A percentile compares a stretch with the other conserved stretches of the same genome.
These are phyloP conservation scores for Lytechinus pictus DNA, from an alignment of 35 echinoderm and acorn worm genomes.

Conservation along the genomic window DNA sequence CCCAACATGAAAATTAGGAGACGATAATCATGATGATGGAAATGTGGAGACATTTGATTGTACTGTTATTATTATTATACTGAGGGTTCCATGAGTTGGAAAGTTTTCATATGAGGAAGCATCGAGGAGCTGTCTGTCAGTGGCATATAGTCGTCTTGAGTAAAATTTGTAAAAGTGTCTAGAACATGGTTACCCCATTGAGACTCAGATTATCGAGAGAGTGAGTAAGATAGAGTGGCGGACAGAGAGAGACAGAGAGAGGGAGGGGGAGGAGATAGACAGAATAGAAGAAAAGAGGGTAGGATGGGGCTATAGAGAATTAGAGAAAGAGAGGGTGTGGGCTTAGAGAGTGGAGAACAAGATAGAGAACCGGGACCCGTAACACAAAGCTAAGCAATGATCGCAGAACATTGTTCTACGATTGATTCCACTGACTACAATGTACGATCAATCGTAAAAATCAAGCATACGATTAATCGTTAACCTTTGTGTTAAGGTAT, in stretches of 20 bases:
- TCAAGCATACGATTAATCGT: too few species aligned
- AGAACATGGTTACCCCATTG: not conserved
- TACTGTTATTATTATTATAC: not conserved
- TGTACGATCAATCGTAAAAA: too few species aligned
- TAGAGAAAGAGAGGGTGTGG: too few species aligned
- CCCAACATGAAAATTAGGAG: not conserved
- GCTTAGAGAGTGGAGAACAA: too few species aligned
- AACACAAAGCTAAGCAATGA: too few species aligned
- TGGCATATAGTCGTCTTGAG: not conserved
- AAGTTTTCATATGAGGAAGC: not conserved
- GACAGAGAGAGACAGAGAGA: not conserved
- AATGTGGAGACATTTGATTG: not conserved
- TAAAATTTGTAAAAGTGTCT: not conserved
- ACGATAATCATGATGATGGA: not conserved
- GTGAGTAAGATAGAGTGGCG: not conserved
- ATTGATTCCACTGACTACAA: too few species aligned
- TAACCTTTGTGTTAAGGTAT: too few species aligned
- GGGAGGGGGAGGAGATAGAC: not conserved
- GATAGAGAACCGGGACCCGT: too few species aligned
- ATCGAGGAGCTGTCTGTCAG: not conserved
- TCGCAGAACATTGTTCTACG: too few species aligned
- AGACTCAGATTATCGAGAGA: not conserved
- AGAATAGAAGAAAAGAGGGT: not conserved
- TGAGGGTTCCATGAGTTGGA: not conserved
- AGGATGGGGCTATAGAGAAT: too few species aligned